A percentile compares a stretch with the other conserved stretches of the same genome.
Evolutionary conservation across 2,797 vertebrate genomes (phyloP).

Genomic region (Propithecus perrieri): DNA sequence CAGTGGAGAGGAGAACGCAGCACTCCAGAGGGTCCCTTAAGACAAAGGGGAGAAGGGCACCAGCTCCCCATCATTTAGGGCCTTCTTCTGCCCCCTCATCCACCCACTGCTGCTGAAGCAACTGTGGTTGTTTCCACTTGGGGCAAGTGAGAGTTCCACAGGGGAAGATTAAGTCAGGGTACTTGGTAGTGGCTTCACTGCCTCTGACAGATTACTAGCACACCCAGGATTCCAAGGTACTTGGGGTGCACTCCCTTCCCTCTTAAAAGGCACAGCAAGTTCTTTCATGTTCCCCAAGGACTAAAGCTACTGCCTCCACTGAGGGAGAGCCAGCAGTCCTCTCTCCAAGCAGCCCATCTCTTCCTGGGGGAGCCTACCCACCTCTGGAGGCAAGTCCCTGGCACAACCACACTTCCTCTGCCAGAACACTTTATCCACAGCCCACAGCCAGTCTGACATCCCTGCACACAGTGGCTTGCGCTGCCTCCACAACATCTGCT

Average conservation of each 20-base stretch:
- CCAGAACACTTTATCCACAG: background rate
- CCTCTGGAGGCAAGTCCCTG: background rate
- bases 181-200: background rate
- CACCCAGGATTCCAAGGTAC: background rate
- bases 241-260: background rate
- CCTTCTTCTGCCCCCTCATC: background rate
- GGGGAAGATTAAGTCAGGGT: background rate
- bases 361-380: background rate
- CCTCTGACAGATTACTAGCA: background rate
- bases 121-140: background rate
- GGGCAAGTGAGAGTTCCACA: background rate
- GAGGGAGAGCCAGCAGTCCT: background rate
- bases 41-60: background rate
- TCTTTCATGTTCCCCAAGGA: background rate
- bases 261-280: background rate
- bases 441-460: background rate
- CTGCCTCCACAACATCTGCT: background rate
- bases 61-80: background rate
- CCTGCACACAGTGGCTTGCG: background rate
- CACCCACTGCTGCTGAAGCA: background rate
- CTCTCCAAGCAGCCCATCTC: background rate
- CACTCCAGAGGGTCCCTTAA: background rate
- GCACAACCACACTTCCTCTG: background rate
- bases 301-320: background rate
- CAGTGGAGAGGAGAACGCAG: background rate